A percentile compares a stretch with the other conserved stretches of the same genome.
Evolutionary conservation across 2,888 invertebrate species (phyloP).

Genomic region (Eueremaeus valkanovi): DNA sequence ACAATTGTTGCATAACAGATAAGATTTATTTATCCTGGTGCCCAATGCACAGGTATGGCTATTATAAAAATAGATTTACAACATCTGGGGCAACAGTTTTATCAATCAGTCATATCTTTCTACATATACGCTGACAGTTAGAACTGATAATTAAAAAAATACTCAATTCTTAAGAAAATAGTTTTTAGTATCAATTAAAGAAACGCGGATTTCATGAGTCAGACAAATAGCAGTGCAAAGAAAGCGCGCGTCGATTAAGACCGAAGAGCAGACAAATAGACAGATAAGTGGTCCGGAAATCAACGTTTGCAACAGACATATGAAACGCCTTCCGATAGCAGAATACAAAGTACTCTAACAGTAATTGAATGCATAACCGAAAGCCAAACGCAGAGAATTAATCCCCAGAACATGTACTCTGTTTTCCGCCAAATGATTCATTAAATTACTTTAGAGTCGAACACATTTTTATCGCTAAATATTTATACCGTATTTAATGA

Average conservation of each 20-base stretch:
- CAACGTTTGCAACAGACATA: background rate
- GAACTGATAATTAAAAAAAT: too few species aligned
- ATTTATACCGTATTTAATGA: too few species aligned
- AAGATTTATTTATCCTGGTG: background rate
- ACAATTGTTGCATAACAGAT: background rate
- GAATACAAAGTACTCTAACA: too few species aligned
- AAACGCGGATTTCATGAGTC: background rate
- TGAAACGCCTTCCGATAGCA: constrained; percentile 5
- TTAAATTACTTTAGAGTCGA: background rate
- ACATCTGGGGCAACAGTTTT: background rate
- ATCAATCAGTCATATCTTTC: background rate
- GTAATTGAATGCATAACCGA: background rate
- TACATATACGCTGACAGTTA: background rate
- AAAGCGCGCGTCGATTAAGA: too few species aligned
- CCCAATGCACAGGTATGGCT: background rate
- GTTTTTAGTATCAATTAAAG: too few species aligned
- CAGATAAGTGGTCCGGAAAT: background rate
- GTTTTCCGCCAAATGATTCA: constrained; percentile 30
- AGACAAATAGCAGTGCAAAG: background rate
- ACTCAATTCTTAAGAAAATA: too few species aligned
- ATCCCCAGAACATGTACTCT: constrained; percentile 2
- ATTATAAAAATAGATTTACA: background rate
- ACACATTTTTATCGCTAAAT: background rate
- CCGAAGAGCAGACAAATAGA: background rate
- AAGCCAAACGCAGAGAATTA: background rate